Percentiles rank a stretch among this genome's conserved stretches.
Evolutionary conservation across 92 coral and sea anemone species (phyloP).

Genomic region (Epizoanthus rinbou): DNA sequence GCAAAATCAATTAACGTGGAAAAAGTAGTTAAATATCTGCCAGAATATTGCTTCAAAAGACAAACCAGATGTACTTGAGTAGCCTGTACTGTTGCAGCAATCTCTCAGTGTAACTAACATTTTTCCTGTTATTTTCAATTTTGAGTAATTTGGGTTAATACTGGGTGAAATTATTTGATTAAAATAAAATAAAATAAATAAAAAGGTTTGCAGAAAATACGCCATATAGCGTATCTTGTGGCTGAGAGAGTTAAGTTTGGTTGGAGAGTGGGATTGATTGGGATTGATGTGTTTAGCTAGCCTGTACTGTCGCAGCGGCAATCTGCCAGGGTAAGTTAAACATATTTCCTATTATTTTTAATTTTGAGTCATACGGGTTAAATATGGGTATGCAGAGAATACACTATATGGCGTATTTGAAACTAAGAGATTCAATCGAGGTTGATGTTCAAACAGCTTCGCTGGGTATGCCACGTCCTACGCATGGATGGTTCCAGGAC

Average conservation of each 20-base stretch:
- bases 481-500: background rate
- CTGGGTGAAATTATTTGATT: too few species aligned
- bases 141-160: background rate
- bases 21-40: too few species aligned
- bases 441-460: background rate
- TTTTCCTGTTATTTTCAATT: background rate
- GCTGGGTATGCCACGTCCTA: background rate
- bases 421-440: background rate
- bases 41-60: too few species aligned
- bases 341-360: background rate
- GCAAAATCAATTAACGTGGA: too few species aligned
- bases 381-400: background rate
- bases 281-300: background rate
- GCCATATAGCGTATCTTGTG: too few species aligned
- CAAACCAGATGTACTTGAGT: background rate
- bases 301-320: background rate
- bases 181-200: too few species aligned
- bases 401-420: background rate
- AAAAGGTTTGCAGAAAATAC: too few species aligned
- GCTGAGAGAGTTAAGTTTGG: too few species aligned
- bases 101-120: too few species aligned
- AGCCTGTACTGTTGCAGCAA: background rate
- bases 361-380: background rate
- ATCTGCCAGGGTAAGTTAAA: background rate
- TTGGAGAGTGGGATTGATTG: too few species aligned